Conservation (phyloP, 1,140 invertebrate genomes). For the Drosophila ananassae region DNA sequence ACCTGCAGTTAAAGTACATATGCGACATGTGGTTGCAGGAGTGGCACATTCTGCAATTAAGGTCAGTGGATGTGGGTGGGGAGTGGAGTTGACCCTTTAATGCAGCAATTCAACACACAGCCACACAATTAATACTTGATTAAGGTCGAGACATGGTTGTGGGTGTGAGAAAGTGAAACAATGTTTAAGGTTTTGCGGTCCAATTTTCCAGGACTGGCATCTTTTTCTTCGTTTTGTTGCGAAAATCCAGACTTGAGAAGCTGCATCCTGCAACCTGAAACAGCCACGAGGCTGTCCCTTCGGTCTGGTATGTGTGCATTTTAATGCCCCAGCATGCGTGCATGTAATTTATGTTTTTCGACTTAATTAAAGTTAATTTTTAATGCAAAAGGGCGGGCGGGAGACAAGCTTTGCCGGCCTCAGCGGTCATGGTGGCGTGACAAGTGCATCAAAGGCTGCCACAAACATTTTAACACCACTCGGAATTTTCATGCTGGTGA, state of each 20-base stretch:
- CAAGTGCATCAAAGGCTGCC: constrained; percentile 76
- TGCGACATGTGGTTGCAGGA: not conserved
- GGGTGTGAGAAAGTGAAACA: constrained; percentile 21
- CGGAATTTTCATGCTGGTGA: constrained; percentile 76
- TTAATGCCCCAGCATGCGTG: constrained; percentile 63
- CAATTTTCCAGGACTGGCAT: constrained; percentile 25
- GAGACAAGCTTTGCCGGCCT: constrained; percentile 45
- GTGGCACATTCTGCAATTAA: not conserved
- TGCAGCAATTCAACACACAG: constrained; percentile 51
- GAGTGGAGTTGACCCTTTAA: constrained; percentile 29
- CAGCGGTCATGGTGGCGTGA: constrained; percentile 41
- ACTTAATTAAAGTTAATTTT: constrained; percentile 83
- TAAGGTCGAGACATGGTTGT: constrained; percentile 32
- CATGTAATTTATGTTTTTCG: constrained; percentile 78
- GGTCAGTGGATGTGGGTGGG: constrained; percentile 14
- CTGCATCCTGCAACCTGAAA: constrained; percentile 13
- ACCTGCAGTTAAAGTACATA: constrained; percentile 7
- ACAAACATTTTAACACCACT: constrained; percentile 81
- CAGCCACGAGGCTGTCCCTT: not conserved
- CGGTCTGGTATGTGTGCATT: constrained; percentile 34
- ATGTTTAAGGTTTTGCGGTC: constrained; percentile 53
- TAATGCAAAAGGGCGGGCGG: constrained; percentile 54
- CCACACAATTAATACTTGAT: constrained; percentile 70
- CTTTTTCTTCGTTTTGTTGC: constrained; percentile 5
- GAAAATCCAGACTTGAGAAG: constrained; percentile 51